Evolutionary conservation across 2,113 vertebrate species (phyloP), one percentile per base, ranked within the genome.

Genomic region (Camelus dromedarius): DNA sequence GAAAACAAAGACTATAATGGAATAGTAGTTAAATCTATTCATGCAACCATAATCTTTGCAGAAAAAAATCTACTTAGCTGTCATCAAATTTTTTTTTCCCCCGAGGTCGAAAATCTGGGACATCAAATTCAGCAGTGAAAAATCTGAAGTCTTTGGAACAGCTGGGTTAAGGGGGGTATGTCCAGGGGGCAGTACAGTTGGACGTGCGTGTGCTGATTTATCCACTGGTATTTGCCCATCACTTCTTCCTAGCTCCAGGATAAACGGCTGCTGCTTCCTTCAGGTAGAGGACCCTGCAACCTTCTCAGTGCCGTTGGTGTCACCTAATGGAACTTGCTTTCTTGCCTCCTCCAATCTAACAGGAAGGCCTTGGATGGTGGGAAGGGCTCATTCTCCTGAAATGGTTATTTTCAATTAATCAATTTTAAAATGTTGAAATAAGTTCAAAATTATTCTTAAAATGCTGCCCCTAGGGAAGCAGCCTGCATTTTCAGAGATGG

Each of bases 1-100:
- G 54, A 93, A 81, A 97, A 88, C 38, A 91, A 93, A 90, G 87
- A 67, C 88, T 77, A 16, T 46, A 82, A 87, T 0, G 15, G 20
- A 35, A 86, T 30, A 66, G 42, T 24, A 73, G 62, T 58, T 77
- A 86, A 69, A 94, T 70, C 38, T 62, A 28, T 82, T 50, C 46
- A 38, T 48, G 32, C 28, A 86, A 77, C 64, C 30, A 5, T 67
- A 30, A 69, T 87, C 79, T 94, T 72, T 88, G 66, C 42, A 85
- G 77, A 83, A 92, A 46, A 35, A 69, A 54, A 77, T 50, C 6
- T 87, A 87, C 75, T 80, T 73, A 69, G 92, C 58, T 92, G 69
- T 95, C 67, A 72, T 19, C 26, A 76, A 76, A 30, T n/a, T n/a
- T 18, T 77, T 18, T 77, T 46, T 58, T 13, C 12, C 20, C 18